Evolutionary conservation across 2,113 vertebrate species (phyloP).

Genomic region (Seriola quinqueradiata): DNA sequence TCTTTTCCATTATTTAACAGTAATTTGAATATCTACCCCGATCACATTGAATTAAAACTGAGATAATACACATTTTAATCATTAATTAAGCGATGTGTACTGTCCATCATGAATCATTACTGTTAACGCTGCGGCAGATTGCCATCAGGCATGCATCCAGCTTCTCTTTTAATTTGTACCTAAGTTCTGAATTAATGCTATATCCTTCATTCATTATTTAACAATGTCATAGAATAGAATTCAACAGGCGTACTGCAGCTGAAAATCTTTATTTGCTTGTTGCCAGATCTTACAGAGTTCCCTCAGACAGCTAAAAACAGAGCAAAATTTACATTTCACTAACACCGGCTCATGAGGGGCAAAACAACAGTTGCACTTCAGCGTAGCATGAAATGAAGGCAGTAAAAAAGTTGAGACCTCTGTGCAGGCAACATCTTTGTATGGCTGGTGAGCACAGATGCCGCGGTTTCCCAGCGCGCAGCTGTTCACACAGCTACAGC

Average conservation of each 20-base stretch:
- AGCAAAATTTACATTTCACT: neutral
- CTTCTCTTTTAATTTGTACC: slow-evolving; percentile 19
- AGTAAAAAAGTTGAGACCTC: slow-evolving; percentile 35
- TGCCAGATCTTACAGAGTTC: neutral
- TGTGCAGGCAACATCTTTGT: slow-evolving; percentile 18
- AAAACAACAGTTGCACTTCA: slow-evolving; percentile 16
- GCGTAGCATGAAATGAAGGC: slow-evolving; percentile 33
- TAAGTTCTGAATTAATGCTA: slow-evolving; percentile 32
- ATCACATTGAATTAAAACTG: slow-evolving; percentile 54
- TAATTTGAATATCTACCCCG: slow-evolving; percentile 65
- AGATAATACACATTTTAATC: slow-evolving; percentile 59
- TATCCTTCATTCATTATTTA: slow-evolving; percentile 39
- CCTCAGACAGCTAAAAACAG: slow-evolving; percentile 15
- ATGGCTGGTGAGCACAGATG: slow-evolving; percentile 56
- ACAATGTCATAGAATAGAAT: slow-evolving; percentile 9
- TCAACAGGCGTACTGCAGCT: neutral
- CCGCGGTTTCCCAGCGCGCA: slow-evolving; percentile 23
- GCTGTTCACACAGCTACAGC: slow-evolving; percentile 43
- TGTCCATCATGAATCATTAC: slow-evolving; percentile 36
- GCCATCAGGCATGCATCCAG: slow-evolving; percentile 9
- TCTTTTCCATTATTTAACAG: slow-evolving; percentile 69
- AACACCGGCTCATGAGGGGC: neutral
- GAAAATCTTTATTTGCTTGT: slow-evolving; percentile 1
- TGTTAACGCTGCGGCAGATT: neutral
- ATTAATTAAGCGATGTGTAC: slow-evolving; percentile 29